phyloP scores from a whole-genome alignment of 1,140 invertebrate genomes.

The Drosophila lowei region DNA sequence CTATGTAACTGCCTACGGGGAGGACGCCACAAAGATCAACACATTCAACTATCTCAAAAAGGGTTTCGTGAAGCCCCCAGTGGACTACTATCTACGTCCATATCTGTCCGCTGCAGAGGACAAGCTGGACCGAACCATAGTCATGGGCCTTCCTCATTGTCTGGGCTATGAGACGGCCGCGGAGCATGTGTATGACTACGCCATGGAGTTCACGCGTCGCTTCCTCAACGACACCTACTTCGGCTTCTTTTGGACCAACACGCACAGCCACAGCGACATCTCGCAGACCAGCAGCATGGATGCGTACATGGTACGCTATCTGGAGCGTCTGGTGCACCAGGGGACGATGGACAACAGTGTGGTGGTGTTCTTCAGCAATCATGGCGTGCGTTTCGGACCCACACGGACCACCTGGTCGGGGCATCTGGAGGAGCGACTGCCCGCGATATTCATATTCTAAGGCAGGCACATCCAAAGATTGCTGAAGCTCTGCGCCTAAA shows the following conservation, averaged over 20 bases:
- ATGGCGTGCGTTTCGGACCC: conserved; percentile 94
- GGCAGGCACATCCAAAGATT: conserved; percentile 86
- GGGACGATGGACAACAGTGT: conserved; percentile 87
- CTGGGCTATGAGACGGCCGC: conserved; percentile 85
- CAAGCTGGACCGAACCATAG: conserved; percentile 82
- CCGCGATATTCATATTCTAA: conserved; percentile 91
- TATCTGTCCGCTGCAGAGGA: conserved; percentile 88
- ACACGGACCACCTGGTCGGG: conserved; percentile 88
- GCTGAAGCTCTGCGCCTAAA: conserved; percentile 89
- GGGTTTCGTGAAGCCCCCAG: conserved; percentile 91
- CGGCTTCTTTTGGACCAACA: conserved; percentile 91
- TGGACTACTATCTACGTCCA: conserved; percentile 92
- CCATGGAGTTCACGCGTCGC: conserved; percentile 85
- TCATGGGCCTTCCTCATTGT: conserved; percentile 84
- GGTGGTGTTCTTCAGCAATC: conserved; percentile 94
- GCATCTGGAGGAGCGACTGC: conserved; percentile 94
- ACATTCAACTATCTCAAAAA: conserved; percentile 92
- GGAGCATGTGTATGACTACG: conserved; percentile 86
- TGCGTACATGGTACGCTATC: conserved; percentile 84
- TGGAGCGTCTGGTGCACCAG: conserved; percentile 85
- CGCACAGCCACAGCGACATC: conserved; percentile 90
- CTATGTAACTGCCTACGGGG: conserved; percentile 91
- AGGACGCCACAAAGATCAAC: conserved; percentile 89
- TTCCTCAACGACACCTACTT: conserved; percentile 87
- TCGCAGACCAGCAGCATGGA: conserved; percentile 90